Percentiles rank a stretch among this genome's conserved stretches.
These are phyloP conservation scores for Adineta ricciae DNA, from an alignment of 2,888 invertebrate genomes.

Conservation along the genomic window DNA sequence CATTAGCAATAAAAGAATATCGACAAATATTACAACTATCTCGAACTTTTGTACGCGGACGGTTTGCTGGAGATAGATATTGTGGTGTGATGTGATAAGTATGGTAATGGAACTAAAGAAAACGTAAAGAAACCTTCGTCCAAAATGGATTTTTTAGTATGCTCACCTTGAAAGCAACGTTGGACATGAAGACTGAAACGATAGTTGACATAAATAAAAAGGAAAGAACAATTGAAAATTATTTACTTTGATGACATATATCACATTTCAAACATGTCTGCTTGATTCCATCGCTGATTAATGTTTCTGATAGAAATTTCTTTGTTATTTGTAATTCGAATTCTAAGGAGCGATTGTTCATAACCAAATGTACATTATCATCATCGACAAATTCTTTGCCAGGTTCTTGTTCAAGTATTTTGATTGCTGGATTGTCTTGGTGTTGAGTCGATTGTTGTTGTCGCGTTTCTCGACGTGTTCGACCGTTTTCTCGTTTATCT, in stretches of 20 bases:
- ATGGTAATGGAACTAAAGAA: neutral
- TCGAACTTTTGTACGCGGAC: neutral
- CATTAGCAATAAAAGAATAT: neutral
- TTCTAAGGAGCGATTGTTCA: slow-evolving; percentile 8
- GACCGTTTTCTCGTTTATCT: slow-evolving; percentile 11
- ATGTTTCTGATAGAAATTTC: neutral
- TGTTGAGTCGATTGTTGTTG: slow-evolving; percentile 6
- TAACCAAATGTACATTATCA: neutral
- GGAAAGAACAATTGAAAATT: neutral
- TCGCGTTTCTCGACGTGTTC: slow-evolving; percentile 3
- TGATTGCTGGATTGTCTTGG: neutral
- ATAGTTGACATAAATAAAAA: neutral
- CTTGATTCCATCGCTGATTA: neutral
- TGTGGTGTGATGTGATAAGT: slow-evolving; percentile 7
- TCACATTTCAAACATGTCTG: slow-evolving; percentile 8
- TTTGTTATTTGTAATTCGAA: slow-evolving; percentile 18
- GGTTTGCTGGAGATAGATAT: neutral
- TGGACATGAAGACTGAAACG: neutral
- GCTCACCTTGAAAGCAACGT: slow-evolving; percentile 3
- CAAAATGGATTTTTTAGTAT: too few relatives aligned
- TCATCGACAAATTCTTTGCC: neutral
- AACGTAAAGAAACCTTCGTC: too few relatives aligned
- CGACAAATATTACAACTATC: slow-evolving; percentile 10
- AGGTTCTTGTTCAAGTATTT: neutral
- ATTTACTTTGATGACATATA: slow-evolving; percentile 7